Evolutionary conservation across 2,797 vertebrate genomes (phyloP).

Genomic region (Mus caroli): DNA sequence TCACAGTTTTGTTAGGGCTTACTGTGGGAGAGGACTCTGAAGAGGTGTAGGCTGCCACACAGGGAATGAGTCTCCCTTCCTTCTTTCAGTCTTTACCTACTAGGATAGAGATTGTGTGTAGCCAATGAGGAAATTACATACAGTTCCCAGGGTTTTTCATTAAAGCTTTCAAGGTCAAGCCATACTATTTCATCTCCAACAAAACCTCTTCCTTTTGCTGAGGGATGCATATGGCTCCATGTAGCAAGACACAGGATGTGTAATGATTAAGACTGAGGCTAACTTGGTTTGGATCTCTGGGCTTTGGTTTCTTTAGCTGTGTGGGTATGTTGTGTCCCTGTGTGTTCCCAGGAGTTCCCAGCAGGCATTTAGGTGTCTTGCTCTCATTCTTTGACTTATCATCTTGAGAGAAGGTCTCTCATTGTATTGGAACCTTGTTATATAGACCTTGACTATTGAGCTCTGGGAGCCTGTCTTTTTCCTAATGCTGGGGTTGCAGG

Average conservation of each 20-base stretch:
- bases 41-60: background rate
- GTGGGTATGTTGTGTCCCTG: background rate
- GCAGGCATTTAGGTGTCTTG: background rate
- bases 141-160: background rate
- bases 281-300: background rate
- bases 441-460: background rate
- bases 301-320: background rate
- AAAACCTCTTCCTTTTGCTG: background rate
- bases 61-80: background rate
- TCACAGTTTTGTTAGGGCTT: background rate
- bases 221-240: background rate
- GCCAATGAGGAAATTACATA: background rate
- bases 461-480: background rate
- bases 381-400: background rate
- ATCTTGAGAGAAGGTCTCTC: background rate
- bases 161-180: slow-evolving; percentile 5
- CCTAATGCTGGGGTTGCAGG: background rate
- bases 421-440: background rate
- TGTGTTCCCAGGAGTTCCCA: background rate
- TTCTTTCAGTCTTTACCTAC: background rate
- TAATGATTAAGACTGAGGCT: background rate
- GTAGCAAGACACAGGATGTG: background rate
- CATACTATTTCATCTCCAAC: background rate
- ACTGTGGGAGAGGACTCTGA: background rate
- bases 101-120: background rate